A percentile compares a stretch with the other conserved stretches of the same genome.
Evolutionary conservation across 2,113 vertebrate genomes (phyloP).

Genomic region (Psittacus erithacus): DNA sequence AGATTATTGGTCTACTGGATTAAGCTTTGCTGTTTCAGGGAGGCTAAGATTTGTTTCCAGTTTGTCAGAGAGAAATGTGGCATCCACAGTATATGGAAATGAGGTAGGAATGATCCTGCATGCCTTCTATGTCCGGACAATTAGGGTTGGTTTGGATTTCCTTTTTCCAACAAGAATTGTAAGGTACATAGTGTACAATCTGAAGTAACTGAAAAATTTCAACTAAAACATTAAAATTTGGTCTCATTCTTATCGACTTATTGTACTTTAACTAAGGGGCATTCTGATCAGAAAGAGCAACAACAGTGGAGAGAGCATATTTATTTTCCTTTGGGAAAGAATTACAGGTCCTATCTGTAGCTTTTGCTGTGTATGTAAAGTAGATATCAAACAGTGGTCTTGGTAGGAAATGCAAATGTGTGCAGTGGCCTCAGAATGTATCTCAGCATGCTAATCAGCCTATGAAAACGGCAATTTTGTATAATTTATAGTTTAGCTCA

Average conservation of each 20-base stretch:
- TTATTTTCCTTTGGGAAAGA: background rate
- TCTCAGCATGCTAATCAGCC: background rate
- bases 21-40: background rate
- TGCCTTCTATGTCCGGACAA: background rate
- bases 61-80: background rate
- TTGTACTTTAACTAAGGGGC: background rate
- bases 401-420: background rate
- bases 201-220: background rate
- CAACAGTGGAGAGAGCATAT: background rate
- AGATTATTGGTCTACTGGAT: background rate
- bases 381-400: background rate
- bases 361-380: background rate
- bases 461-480: background rate
- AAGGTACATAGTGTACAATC: background rate
- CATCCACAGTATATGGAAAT: background rate
- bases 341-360: background rate
- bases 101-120: background rate
- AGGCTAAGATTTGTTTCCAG: background rate
- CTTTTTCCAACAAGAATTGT: background rate
- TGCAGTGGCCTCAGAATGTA: background rate
- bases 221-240: background rate
- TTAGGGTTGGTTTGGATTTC: background rate
- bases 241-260: background rate
- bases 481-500: background rate
- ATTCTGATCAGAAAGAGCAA: background rate